Evolutionary conservation across 2,797 vertebrate genomes (phyloP).

Genomic region (Telmatherina bonti): DNA sequence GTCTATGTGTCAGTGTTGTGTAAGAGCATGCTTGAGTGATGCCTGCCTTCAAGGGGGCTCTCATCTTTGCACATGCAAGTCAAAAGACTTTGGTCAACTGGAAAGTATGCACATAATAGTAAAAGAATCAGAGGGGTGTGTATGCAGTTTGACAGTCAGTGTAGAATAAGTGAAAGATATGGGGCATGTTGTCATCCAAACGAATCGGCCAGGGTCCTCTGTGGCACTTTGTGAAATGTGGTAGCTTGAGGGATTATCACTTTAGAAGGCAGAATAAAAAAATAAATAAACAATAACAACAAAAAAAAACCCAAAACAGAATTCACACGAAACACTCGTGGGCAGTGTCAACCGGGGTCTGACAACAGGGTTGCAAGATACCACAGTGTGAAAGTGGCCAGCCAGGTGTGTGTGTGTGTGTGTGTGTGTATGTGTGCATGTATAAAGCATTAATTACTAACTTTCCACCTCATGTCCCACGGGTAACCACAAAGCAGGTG

Average conservation of each 20-base stretch:
- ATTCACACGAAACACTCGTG: conserved; percentile 33
- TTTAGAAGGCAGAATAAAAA: conserved; percentile 50
- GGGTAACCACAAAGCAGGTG: conserved; percentile 62
- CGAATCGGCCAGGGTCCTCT: conserved; percentile 31
- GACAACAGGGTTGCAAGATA: conserved; percentile 9
- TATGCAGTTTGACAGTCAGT: conserved; percentile 14
- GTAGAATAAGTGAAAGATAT: conserved; percentile 3
- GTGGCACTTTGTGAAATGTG: conserved; percentile 46
- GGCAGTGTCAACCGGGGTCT: conserved; percentile 14
- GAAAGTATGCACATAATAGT: conserved; percentile 16
- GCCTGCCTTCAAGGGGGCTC: neutral
- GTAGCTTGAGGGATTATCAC: conserved; percentile 45
- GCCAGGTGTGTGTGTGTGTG: conserved; percentile 32
- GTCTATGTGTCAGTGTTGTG: neutral
- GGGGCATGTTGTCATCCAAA: conserved; percentile 20
- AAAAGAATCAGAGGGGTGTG: neutral
- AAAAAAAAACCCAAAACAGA: too few species aligned
- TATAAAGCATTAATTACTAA: conserved; percentile 47
- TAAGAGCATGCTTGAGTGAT: conserved; percentile 15
- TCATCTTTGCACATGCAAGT: conserved; percentile 38
- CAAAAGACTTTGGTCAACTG: conserved; percentile 2
- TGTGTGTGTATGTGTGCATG: conserved; percentile 43
- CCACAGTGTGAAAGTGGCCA: conserved; percentile 6
- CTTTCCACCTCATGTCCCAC: conserved; percentile 38
- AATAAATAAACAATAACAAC: conserved; percentile 13